Conservation (phyloP, 2,113 vertebrate species). For the Gallinago jamesoni region DNA sequence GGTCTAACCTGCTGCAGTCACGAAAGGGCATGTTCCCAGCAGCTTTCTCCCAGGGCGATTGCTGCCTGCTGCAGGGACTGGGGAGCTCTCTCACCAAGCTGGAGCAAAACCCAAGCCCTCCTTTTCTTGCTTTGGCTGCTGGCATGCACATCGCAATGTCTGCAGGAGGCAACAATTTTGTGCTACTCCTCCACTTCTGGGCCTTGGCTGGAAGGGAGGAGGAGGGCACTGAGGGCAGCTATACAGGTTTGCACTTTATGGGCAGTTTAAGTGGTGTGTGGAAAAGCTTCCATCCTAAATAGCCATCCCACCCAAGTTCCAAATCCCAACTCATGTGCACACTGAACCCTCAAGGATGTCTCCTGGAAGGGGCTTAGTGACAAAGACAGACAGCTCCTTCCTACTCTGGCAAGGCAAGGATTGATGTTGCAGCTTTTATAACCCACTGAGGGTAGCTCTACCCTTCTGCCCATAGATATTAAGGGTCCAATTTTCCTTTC, state of each 20-base stretch:
- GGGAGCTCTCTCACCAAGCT: not conserved
- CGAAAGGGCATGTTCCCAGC: not conserved
- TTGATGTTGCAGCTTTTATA: not conserved
- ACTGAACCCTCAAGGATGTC: not conserved
- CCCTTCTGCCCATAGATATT: not conserved
- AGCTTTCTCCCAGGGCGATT: not conserved
- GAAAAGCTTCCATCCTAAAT: not conserved
- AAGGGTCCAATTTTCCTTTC: constrained; percentile 48
- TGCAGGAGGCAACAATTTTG: not conserved
- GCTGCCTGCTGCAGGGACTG: not conserved
- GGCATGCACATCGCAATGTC: not conserved
- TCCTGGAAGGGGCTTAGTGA: not conserved
- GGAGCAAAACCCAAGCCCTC: not conserved
- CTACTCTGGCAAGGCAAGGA: not conserved
- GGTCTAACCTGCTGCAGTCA: not conserved
- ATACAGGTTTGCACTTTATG: not conserved
- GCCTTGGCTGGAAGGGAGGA: not conserved
- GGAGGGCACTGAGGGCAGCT: not conserved
- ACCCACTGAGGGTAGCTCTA: not conserved
- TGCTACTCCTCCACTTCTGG: not conserved
- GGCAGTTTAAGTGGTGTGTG: not conserved
- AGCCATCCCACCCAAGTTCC: not conserved
- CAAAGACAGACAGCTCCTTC: not conserved
- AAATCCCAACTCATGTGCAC: not conserved
- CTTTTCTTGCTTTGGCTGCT: not conserved